A percentile compares a stretch with the other conserved stretches of the same genome.
Evolutionary conservation across 2,113 vertebrate genomes (phyloP).

Genomic region (Lonchura striata): DNA sequence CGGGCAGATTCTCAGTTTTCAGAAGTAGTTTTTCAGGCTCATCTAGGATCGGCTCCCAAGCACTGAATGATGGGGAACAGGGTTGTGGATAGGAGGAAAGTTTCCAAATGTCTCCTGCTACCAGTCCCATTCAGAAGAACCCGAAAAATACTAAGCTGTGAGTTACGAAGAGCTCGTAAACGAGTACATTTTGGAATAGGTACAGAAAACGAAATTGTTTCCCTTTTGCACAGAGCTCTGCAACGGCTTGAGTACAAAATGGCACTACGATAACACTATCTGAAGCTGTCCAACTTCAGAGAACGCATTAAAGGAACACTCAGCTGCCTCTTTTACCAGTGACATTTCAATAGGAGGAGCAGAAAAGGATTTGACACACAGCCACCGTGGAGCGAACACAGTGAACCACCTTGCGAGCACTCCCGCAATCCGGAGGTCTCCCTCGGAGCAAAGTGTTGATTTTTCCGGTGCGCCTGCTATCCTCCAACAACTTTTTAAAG

Average conservation of each 20-base stretch:
- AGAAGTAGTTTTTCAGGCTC: neutral
- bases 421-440: neutral
- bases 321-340: neutral
- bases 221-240: neutral
- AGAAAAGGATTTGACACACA: neutral
- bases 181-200: neutral
- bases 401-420: neutral
- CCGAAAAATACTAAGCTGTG: neutral
- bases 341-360: neutral
- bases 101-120: neutral
- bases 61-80: neutral
- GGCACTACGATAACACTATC: neutral
- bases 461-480: neutral
- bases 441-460: neutral
- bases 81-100: neutral
- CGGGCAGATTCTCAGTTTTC: neutral
- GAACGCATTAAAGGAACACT: neutral
- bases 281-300: neutral
- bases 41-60: neutral
- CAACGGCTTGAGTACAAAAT: neutral
- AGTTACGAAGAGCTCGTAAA: neutral
- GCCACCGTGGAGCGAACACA: neutral
- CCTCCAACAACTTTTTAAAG: neutral
- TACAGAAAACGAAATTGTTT: neutral
- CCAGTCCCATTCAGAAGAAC: neutral